Evolutionary conservation across 2,888 invertebrate species (phyloP).

Genomic region (Eupithecia centaureata): DNA sequence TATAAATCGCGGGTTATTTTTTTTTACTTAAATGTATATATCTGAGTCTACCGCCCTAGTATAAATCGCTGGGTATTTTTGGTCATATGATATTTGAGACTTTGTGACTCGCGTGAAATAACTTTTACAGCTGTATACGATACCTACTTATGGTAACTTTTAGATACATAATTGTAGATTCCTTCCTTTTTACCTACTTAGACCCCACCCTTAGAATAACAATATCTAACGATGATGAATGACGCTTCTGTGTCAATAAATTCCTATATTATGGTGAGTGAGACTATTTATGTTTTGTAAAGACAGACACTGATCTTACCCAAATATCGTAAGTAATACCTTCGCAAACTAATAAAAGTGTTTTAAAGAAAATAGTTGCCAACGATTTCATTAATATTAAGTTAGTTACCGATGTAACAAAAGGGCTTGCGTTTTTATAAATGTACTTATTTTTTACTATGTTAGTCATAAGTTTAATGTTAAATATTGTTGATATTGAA

Average conservation of each 20-base stretch:
- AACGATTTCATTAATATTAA: not conserved
- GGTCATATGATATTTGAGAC: not conserved
- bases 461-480: slow-evolving; percentile 1
- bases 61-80: not conserved
- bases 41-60: too few species aligned
- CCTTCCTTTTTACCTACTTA: not conserved
- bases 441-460: not conserved
- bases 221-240: not conserved
- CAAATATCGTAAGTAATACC: not conserved
- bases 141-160: not conserved
- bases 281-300: not conserved
- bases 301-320: not conserved
- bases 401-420: not conserved
- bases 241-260: not conserved
- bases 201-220: not conserved
- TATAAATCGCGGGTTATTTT: too few species aligned
- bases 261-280: too few species aligned
- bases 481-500: not conserved
- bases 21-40: too few species aligned
- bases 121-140: not conserved
- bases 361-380: not conserved
- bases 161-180: not conserved
- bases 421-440: not conserved
- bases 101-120: not conserved
- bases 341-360: not conserved